Percentiles rank a stretch among this genome's conserved stretches.
These are phyloP conservation scores for Anthopleura xanthogrammica DNA, from an alignment of 92 coral and sea anemone species.

Conservation along the genomic window DNA sequence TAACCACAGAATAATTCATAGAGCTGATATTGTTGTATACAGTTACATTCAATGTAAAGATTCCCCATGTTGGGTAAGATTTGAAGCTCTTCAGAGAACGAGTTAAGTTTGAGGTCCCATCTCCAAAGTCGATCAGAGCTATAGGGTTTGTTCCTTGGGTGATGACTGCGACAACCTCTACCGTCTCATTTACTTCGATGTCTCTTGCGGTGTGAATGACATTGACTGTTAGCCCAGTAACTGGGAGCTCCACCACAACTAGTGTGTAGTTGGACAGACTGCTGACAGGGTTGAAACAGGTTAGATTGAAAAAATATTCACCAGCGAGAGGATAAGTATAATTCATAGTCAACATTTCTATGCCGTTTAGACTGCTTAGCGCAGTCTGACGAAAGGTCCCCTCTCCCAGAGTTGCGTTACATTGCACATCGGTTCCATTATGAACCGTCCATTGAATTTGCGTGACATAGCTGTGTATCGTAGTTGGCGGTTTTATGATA, in stretches of 20 bases:
- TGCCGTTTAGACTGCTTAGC: conserved; percentile 17
- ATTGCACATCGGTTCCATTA: conserved; percentile 57
- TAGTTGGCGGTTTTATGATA: conserved; percentile 21
- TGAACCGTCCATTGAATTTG: conserved; percentile 58
- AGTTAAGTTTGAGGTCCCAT: conserved; percentile 23
- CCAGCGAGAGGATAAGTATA: conserved; percentile 48
- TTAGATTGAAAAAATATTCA: conserved; percentile 45
- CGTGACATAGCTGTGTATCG: conserved; percentile 29
- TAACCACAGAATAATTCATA: conserved; percentile 27
- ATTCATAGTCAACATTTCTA: conserved; percentile 13
- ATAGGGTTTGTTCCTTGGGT: conserved; percentile 57
- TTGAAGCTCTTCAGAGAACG: conserved; percentile 18
- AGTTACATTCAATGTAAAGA: conserved; percentile 49
- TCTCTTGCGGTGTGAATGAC: conserved; percentile 59
- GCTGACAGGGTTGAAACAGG: conserved; percentile 55
- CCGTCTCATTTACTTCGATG: conserved; percentile 88
- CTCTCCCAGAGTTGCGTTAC: conserved; percentile 65
- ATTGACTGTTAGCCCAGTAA: conserved; percentile 39
- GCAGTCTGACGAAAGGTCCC: conserved; percentile 20
- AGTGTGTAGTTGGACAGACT: conserved; percentile 12
- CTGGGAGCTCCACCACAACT: conserved; percentile 48
- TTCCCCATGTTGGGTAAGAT: conserved; percentile 42
- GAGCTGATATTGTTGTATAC: conserved; percentile 66
- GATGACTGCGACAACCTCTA: conserved; percentile 38
- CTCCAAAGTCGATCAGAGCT: conserved; percentile 43